These are phyloP conservation scores for Heterodera filipjevi DNA, from an alignment of 2,888 invertebrate species.

Conservation along the genomic window DNA sequence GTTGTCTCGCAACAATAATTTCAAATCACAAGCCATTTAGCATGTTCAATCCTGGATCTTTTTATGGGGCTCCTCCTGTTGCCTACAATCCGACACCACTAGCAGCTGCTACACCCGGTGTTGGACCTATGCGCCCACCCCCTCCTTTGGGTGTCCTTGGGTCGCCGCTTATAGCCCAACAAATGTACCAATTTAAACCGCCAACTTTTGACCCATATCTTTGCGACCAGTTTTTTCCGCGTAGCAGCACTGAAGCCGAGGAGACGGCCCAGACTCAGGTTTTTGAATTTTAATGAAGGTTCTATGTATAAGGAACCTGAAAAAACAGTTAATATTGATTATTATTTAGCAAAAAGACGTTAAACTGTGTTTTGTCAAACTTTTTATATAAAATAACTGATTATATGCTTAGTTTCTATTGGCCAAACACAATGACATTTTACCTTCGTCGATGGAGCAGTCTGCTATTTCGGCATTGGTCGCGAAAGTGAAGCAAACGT, in stretches of 20 bases:
- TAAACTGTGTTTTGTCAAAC: no score
- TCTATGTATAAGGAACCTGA: no score
- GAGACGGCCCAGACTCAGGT: conserved; percentile 41
- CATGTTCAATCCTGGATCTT: background rate
- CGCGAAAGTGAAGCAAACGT: conserved; percentile 88
- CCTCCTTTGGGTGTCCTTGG: conserved; percentile 6
- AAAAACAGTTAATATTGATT: no score
- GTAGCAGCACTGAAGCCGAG: conserved; percentile 38
- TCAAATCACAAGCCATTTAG: background rate
- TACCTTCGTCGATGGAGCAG: conserved; percentile 87
- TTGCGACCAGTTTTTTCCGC: conserved; percentile 42
- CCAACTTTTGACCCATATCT: conserved; percentile 47
- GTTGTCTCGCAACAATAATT: no score
- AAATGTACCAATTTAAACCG: conserved; percentile 35
- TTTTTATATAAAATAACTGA: conserved; percentile 9
- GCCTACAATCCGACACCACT: conserved; percentile 17
- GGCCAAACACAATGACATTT: conserved; percentile 87
- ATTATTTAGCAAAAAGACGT: no score
- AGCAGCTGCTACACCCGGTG: conserved; percentile 16
- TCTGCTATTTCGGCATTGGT: conserved; percentile 88
- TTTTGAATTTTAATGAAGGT: conserved; percentile 13
- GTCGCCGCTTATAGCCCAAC: conserved; percentile 15
- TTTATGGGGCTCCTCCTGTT: conserved; percentile 22
- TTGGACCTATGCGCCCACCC: conserved; percentile 26
- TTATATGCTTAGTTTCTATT: conserved; percentile 81